Evolutionary conservation across 2,113 vertebrate genomes (phyloP).

Genomic region (Carassius gibelio): DNA sequence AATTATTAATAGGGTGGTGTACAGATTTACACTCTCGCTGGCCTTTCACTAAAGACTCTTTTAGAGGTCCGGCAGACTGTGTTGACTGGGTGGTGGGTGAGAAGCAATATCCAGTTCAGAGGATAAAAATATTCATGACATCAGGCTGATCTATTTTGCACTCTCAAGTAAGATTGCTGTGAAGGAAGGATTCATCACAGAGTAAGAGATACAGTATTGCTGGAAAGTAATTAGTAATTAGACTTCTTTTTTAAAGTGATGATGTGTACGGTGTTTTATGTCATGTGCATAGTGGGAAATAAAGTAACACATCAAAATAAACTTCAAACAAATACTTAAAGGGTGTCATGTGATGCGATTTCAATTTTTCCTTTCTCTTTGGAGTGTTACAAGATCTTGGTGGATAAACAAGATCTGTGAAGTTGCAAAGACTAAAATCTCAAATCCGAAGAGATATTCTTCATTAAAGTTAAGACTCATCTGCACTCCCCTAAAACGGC

Average conservation of each 20-base stretch:
- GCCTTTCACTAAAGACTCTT: conserved; percentile 35
- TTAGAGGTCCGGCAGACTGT: conserved; percentile 41
- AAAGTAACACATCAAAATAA: not conserved
- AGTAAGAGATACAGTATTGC: not conserved
- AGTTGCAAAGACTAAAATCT: no score
- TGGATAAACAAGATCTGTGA: no score
- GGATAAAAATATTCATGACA: conserved; percentile 55
- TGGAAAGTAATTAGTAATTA: conserved; percentile 6
- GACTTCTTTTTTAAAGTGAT: conserved; percentile 17
- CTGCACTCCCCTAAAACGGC: no score
- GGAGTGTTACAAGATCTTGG: no score
- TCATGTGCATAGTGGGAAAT: not conserved
- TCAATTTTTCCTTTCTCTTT: no score
- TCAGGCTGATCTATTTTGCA: conserved; percentile 32
- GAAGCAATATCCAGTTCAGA: conserved; percentile 42
- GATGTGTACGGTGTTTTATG: not conserved
- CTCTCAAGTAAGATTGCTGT: conserved; percentile 23
- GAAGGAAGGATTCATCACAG: conserved; percentile 8
- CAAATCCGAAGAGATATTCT: no score
- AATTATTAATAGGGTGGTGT: conserved; percentile 48
- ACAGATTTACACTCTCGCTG: conserved; percentile 18
- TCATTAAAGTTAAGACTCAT: no score
- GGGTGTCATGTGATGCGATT: no score
- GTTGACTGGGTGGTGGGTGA: conserved; percentile 39
- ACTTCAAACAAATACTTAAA: not conserved